Conservation (phyloP, 2,888 invertebrate genomes). For the Trichogramma evanescens region DNA sequence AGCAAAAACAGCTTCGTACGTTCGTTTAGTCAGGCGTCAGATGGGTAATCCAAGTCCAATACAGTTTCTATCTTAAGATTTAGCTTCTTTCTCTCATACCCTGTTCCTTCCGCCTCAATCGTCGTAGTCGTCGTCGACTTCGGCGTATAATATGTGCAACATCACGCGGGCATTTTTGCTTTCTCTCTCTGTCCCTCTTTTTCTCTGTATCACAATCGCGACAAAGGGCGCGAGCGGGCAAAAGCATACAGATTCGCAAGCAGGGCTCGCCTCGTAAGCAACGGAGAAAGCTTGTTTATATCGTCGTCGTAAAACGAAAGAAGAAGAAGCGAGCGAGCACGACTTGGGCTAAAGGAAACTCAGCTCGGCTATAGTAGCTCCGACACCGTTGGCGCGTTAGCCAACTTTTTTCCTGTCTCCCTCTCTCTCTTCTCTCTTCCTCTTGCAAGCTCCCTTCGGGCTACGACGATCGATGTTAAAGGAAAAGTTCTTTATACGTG, state of each 20-base stretch:
- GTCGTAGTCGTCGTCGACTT: no score
- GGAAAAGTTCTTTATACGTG: neutral
- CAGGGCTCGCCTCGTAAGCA: no score
- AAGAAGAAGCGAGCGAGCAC: neutral
- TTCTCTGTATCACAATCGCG: slow-evolving; percentile 12
- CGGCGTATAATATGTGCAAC: no score
- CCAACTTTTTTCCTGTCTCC: neutral
- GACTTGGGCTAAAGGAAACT: no score
- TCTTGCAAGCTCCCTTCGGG: neutral
- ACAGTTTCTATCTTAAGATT: neutral
- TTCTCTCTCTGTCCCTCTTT: neutral
- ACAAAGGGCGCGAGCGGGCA: slow-evolving; percentile 1
- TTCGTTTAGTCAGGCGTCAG: neutral
- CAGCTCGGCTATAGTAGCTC: slow-evolving; percentile 4
- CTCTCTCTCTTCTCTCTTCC: neutral
- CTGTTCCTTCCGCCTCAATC: neutral
- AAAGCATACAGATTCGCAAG: no score
- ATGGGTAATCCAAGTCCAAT: slow-evolving; percentile 14
- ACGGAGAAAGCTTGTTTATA: slow-evolving; percentile 15
- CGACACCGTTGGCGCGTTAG: neutral
- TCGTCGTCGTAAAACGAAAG: slow-evolving; percentile 11
- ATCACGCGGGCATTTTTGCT: neutral
- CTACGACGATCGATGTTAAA: neutral
- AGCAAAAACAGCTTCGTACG: slow-evolving; percentile 1
- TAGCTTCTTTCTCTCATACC: slow-evolving; percentile 4